Conservation (phyloP, 2,113 vertebrate species). For the Psephotus haematonotus region DNA sequence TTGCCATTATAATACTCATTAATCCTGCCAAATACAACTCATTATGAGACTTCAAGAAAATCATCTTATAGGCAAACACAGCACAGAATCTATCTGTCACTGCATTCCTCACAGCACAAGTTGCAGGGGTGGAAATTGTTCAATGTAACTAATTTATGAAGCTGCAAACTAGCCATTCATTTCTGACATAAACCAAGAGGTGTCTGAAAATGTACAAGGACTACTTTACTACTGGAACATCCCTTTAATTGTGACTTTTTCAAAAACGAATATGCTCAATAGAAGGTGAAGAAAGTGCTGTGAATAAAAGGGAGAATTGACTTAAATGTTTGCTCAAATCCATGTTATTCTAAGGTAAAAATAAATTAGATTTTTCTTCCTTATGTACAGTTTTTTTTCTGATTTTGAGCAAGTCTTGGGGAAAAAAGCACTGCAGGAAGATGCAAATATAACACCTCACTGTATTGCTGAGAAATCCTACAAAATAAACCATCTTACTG, state of each 20-base stretch:
- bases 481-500: not conserved
- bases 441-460: not conserved
- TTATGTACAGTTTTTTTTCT: not conserved
- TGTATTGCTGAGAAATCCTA: not conserved
- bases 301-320: not conserved
- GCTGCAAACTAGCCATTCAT: constrained; percentile 66
- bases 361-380: not conserved
- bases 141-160: constrained; percentile 73
- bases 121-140: constrained; percentile 74
- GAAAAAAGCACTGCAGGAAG: not conserved
- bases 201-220: constrained; percentile 33
- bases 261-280: not conserved
- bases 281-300: not conserved
- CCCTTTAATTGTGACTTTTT: not conserved
- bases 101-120: constrained; percentile 75
- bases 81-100: constrained; percentile 90
- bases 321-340: not conserved
- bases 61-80: constrained; percentile 97
- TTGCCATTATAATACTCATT: constrained; percentile 96
- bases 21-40: constrained; percentile 99
- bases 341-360: not conserved
- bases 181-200: constrained; percentile 58
- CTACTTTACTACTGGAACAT: constrained; percentile 6
- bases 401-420: not conserved
- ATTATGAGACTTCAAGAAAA: constrained; percentile 95